Evolutionary conservation across 1,140 invertebrate species (phyloP), one percentile per base, ranked within the genome.

Genomic region (Bicyclus anynana): DNA sequence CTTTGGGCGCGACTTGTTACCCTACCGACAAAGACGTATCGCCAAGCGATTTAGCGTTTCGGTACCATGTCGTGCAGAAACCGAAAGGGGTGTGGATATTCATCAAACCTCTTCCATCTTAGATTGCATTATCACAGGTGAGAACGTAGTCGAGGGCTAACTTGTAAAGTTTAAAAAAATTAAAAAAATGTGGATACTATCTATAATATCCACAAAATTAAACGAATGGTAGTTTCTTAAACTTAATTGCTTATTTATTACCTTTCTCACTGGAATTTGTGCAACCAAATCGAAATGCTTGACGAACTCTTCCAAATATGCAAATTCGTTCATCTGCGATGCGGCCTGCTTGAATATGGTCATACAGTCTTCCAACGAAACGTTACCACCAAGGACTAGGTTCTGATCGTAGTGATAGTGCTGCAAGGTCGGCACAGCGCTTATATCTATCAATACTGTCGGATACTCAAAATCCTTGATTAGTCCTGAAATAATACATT

Each of bases 391-490:
- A 1, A 95, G 69, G 1, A 86, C 81, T 20, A 94, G 56, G 13
- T 82, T 84, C 33, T 89, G 70, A 35, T 89, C 82, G 20, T 92
- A 89, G 52, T 77, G 73, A 40, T 91, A 80, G 0, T 79, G 72
- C 66, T 91, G 92, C 10, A 97, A 67, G 33, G 94, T 92, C 16
- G 81, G 56, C 2, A 96, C 90, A 21, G 89, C 90, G 52, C 92
- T 93, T 7, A 96, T 82, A 68, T 96, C 94, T 47, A 97, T 92
- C 53, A 93, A 91, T 38, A 93, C 77, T 37, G 62, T 48, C 1
- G 85, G 81, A 20, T 84, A 77, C 20, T 78, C 63, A 35, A 77
- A 80, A 2, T 66, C 68, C 55, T 79, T 71, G 13, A 82, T 72
- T n/a, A 87, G 64, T 56, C 83, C 87, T 89, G 59, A 47, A 73